Conservation (phyloP, 2,888 invertebrate genomes). For the Mesochorus sp. region DNA sequence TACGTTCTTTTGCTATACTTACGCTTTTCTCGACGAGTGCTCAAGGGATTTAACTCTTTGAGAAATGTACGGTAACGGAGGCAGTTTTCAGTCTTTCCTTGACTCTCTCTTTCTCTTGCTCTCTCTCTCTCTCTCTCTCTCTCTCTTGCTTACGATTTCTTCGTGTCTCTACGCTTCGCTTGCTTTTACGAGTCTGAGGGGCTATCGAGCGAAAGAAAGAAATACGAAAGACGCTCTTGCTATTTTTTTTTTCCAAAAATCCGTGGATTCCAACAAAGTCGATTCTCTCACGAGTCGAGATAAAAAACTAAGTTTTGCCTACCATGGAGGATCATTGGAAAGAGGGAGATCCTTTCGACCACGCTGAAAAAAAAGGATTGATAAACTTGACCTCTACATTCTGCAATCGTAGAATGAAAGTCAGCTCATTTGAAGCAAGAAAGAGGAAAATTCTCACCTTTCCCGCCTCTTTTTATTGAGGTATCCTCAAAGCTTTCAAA, state of each 20-base stretch:
- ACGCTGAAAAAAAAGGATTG: background rate
- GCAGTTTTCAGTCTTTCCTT: constrained; percentile 38
- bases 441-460: no score
- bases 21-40: constrained; percentile 52
- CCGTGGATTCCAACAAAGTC: constrained; percentile 49
- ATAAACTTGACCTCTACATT: background rate
- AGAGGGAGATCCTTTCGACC: background rate
- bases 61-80: constrained; percentile 42
- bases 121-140: background rate
- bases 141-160: constrained; percentile 23
- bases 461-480: no score
- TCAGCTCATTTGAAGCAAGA: no score
- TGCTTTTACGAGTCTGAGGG: constrained; percentile 44
- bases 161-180: constrained; percentile 29
- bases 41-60: constrained; percentile 52
- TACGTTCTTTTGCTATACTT: constrained; percentile 24
- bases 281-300: constrained; percentile 37
- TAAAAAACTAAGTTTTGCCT: constrained; percentile 31
- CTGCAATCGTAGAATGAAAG: no score
- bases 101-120: constrained; percentile 15
- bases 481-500: no score
- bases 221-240: constrained; percentile 7
- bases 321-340: no score
- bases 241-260: constrained; percentile 36
- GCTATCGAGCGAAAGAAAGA: constrained; percentile 45